phyloP scores from a whole-genome alignment of 2,113 vertebrate species.

The Pimephales promelas region DNA sequence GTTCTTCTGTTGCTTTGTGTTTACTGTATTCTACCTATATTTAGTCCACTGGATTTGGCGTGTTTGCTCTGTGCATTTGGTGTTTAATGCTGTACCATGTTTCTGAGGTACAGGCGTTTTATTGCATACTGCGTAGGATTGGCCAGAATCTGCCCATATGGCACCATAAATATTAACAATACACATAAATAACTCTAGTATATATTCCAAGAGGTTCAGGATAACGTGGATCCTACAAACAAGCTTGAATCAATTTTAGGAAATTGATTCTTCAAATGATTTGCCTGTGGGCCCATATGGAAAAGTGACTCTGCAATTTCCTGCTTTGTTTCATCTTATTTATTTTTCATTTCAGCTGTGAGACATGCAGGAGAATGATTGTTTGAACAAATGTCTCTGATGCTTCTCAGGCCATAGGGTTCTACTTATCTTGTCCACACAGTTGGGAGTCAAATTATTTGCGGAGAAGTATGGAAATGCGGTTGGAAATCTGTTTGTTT shows the following conservation, averaged over 20 bases:
- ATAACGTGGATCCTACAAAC: not conserved
- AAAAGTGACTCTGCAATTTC: constrained; percentile 39
- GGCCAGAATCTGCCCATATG: not conserved
- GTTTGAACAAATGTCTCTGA: constrained; percentile 28
- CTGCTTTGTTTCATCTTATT: constrained; percentile 45
- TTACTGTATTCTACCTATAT: not conserved
- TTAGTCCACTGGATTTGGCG: not conserved
- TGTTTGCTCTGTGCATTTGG: not conserved
- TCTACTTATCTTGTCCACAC: constrained; percentile 29
- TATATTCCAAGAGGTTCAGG: not conserved
- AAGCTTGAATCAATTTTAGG: not conserved
- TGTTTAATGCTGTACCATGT: not conserved
- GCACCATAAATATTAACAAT: not conserved
- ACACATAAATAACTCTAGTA: not conserved
- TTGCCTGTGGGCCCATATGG: not conserved
- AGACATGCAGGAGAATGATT: constrained; percentile 1
- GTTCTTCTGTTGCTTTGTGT: not conserved
- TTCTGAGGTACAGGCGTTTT: not conserved
- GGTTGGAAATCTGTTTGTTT: constrained; percentile 30
- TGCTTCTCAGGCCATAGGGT: constrained; percentile 4
- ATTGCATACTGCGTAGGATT: not conserved
- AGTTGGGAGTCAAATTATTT: not conserved
- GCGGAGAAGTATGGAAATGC: not conserved
- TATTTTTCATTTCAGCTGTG: constrained; percentile 38
- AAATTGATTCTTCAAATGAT: constrained; percentile 10